phyloP scores from a whole-genome alignment of 2,113 vertebrate genomes.

The Piliocolobus tephrosceles region DNA sequence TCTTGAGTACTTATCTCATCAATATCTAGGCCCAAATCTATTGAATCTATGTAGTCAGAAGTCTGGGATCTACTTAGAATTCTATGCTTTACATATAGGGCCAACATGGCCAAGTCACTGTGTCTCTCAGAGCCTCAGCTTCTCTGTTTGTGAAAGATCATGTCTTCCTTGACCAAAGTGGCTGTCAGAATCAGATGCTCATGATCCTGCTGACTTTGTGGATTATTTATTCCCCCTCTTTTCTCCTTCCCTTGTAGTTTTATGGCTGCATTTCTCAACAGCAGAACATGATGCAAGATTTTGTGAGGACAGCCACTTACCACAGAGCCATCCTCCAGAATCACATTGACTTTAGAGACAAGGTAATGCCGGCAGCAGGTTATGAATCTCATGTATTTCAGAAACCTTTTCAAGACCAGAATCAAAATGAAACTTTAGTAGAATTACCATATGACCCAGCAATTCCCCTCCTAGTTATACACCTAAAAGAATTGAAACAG shows the following conservation, averaged over 20 bases:
- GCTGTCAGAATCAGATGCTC: background rate
- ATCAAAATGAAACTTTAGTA: background rate
- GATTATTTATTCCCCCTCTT: background rate
- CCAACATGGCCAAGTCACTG: rapidly evolving
- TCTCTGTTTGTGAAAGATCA: background rate
- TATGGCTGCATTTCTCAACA: conserved; percentile 87
- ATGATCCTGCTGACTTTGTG: background rate
- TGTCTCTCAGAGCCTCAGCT: background rate
- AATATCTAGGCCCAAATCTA: background rate
- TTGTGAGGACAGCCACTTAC: conserved; percentile 86
- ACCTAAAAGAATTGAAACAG: background rate
- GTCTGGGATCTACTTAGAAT: background rate
- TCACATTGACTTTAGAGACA: conserved; percentile 87
- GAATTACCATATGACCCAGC: background rate
- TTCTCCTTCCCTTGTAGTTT: conserved; percentile 80
- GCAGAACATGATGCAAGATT: conserved; percentile 89
- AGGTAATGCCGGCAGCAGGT: conserved; percentile 78
- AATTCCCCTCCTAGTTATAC: background rate
- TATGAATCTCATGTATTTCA: background rate
- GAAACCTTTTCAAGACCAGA: background rate
- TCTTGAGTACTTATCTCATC: background rate
- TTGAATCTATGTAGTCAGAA: background rate
- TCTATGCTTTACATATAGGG: background rate
- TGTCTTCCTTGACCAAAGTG: background rate
- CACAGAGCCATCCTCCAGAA: conserved; percentile 87